Base-by-base conservation (phyloP, 2,797 vertebrate genomes). In the Oreochromis grahami region DNA sequence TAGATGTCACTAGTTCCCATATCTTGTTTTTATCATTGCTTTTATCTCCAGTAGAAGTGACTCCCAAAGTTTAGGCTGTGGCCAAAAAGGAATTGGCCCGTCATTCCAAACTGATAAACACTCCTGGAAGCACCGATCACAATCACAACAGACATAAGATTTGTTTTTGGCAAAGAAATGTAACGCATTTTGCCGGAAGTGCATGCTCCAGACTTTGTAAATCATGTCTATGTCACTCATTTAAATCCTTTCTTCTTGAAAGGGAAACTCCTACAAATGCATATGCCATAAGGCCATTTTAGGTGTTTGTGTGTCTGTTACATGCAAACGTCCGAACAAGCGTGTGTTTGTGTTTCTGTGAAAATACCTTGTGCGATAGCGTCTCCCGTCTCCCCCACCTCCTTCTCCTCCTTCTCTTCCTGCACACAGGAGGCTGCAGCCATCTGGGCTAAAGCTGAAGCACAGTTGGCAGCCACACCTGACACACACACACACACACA, bases 381-480 rank as follows among this genome's bases (percentile, higher is more conserved):
- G 88, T 99, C 98, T 45, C 96, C 96, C 10, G 93, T 94, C 55
- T 99, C 98, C 13, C 92, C 96, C 78, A 21, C 79, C 86, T 99
- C 98, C 90, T 93, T 97, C 80, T 99, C 98, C 7, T 99, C 98
- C 89, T 97, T 98, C 82, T 99, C 98, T 80, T 99, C 98, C 92
- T 98, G 98, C 76, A 99, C 98, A 88, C 98, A 99, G 17, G 98
- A 99, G 3, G 98, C 98, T 45, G 97, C 98, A 7, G 98, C 98
- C 98, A 99, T 99, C 93, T 99, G 98, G 43, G 98, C 98, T 82
- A 99, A 95, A 60, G 98, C 98, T 5, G 98, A 99, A 2, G 98
- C 98, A 41, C 98, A 99, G 93, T 99, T 98, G 74, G 98, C 98
- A 43, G 98, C 98, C 76, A 99, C 98, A 76, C 98, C 98, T 99